Evolutionary conservation across 2,113 vertebrate genomes (phyloP).

Genomic region (Felis catus): DNA sequence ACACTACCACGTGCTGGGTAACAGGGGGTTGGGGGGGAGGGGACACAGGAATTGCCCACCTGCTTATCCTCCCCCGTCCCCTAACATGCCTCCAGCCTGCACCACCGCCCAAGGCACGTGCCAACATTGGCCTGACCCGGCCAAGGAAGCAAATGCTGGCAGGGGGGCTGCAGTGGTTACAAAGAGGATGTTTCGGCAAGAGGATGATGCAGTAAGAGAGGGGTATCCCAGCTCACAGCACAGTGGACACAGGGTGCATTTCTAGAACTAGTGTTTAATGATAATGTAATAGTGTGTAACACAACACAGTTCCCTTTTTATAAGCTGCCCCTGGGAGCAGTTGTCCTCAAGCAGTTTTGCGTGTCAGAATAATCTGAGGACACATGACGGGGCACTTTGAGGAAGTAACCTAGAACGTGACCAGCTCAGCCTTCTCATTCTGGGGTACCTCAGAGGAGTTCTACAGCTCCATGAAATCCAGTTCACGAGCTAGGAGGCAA

Average conservation of each 20-base stretch:
- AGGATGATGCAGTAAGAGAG: not conserved
- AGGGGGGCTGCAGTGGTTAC: not conserved
- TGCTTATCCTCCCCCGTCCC: too few relatives aligned
- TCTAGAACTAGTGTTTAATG: not conserved
- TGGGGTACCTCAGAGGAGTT: not conserved
- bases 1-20: not conserved
- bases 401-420: not conserved
- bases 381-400: not conserved
- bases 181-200: not conserved
- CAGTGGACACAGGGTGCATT: not conserved
- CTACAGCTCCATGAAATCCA: not conserved
- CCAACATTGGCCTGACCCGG: not conserved
- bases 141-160: not conserved
- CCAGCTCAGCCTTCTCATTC: not conserved
- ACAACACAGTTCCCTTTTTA: not conserved
- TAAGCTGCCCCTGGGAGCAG: not conserved
- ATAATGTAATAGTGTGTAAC: not conserved
- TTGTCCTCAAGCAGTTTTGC: not conserved
- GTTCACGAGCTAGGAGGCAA: not conserved
- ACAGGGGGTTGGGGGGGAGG: not conserved
- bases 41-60: rapidly evolving
- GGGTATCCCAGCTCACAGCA: not conserved
- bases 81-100: not conserved
- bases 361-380: not conserved
- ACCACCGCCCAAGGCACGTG: not conserved